A percentile compares a stretch with the other conserved stretches of the same genome.
phyloP scores from a whole-genome alignment of 2,113 vertebrate species.

The Daboia siamensis region DNA sequence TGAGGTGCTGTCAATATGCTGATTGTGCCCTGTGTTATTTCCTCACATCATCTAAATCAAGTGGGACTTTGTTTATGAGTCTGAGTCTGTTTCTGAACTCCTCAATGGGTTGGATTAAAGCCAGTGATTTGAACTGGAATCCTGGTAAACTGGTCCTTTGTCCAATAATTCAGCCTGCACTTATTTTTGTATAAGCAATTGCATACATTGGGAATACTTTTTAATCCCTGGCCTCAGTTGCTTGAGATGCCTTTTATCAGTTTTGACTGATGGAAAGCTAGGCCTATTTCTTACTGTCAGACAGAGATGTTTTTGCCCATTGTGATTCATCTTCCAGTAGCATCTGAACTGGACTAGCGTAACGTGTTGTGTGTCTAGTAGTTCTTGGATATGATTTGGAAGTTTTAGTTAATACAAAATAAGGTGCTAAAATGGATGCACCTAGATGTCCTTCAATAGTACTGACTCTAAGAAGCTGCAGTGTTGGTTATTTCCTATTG shows the following conservation, averaged over 20 bases:
- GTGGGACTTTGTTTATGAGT: neutral
- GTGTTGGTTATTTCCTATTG: neutral
- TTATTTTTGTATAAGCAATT: neutral
- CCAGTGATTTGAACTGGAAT: neutral
- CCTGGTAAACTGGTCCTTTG: neutral
- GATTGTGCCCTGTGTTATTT: neutral
- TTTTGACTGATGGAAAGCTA: neutral
- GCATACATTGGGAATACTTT: neutral
- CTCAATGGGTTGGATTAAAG: neutral
- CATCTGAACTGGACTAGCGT: neutral
- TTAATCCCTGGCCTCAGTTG: neutral
- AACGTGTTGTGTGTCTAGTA: neutral
- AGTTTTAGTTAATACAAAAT: neutral
- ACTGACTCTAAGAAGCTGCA: neutral
- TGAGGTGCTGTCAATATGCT: neutral
- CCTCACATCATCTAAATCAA: neutral
- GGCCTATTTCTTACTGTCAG: neutral
- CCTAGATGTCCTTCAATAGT: neutral
- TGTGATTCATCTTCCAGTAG: neutral
- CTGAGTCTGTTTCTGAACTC: neutral
- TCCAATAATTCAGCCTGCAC: neutral
- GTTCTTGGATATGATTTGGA: neutral
- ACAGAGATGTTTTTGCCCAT: neutral
- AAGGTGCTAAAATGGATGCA: neutral
- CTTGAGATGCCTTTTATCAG: neutral